phyloP scores from a whole-genome alignment of 2,888 invertebrate genomes.

The Endomychus coccineus region DNA sequence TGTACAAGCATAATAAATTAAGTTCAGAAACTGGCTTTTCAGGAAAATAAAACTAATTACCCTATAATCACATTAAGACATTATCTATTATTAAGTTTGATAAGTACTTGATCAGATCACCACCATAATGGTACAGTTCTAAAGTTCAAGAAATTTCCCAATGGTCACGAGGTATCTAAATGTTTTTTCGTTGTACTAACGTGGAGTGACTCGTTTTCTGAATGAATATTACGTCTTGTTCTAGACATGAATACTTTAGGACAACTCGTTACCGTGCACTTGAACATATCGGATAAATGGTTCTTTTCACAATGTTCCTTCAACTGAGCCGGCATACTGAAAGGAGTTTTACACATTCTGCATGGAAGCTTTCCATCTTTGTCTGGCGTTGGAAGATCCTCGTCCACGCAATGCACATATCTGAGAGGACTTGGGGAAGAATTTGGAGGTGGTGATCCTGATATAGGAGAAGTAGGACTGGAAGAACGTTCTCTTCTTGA shows the following conservation, averaged over 20 bases:
- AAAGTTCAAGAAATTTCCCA: conserved; percentile 35
- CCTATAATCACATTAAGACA: conserved; percentile 41
- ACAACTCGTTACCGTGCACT: conserved; percentile 70
- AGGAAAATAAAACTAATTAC: conserved; percentile 37
- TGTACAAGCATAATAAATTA: conserved; percentile 31
- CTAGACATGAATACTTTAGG: conserved; percentile 71
- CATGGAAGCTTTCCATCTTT: conserved; percentile 62
- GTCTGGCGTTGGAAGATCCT: conserved; percentile 59
- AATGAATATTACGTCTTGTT: conserved; percentile 69
- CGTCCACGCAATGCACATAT: conserved; percentile 57
- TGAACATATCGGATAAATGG: conserved; percentile 62
- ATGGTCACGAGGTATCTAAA: conserved; percentile 41
- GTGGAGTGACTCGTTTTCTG: conserved; percentile 57
- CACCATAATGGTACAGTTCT: conserved; percentile 42
- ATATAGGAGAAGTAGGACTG: conserved; percentile 49
- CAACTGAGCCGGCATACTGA: conserved; percentile 55
- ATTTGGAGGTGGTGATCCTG: conserved; percentile 46
- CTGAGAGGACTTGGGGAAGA: conserved; percentile 35
- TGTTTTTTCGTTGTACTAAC: conserved; percentile 38
- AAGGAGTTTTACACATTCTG: conserved; percentile 59
- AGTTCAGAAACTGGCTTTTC: conserved; percentile 38
- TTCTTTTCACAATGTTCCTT: conserved; percentile 67
- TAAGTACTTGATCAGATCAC: conserved; percentile 35
- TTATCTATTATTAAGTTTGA: no score
- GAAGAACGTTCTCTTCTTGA: conserved; percentile 43